These are phyloP conservation scores for Venusia cambrica DNA, from an alignment of 2,888 invertebrate species.

Conservation along the genomic window DNA sequence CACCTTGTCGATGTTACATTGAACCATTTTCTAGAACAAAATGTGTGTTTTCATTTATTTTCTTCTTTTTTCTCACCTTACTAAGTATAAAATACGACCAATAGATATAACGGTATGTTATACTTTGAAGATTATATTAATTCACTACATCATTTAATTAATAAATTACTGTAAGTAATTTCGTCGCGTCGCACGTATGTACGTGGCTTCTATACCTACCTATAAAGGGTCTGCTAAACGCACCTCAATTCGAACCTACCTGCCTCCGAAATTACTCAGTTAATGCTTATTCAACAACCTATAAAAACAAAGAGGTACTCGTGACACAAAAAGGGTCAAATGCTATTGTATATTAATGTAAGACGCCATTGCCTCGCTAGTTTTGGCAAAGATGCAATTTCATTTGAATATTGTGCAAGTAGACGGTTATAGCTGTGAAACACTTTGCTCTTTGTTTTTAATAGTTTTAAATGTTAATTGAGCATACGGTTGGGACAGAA, in stretches of 20 bases:
- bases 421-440: constrained; percentile 63
- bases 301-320: constrained; percentile 73
- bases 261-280: constrained; percentile 59
- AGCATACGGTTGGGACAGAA: constrained; percentile 8
- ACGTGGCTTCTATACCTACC: constrained; percentile 36
- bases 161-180: too few relatives aligned
- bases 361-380: constrained; percentile 72
- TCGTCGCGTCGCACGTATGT: constrained; percentile 32
- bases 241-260: constrained; percentile 55
- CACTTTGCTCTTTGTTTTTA: constrained; percentile 45
- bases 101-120: too few relatives aligned
- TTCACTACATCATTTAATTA: too few relatives aligned
- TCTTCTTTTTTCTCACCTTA: too few relatives aligned
- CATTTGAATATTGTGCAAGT: constrained; percentile 81
- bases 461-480: constrained; percentile 22
- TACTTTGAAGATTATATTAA: too few relatives aligned
- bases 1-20: too few relatives aligned
- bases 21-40: too few relatives aligned
- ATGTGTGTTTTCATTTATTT: too few relatives aligned
- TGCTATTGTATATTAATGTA: constrained; percentile 78
- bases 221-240: constrained; percentile 47
- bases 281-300: constrained; percentile 72
- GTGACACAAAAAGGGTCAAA: constrained; percentile 68
- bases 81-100: too few relatives aligned
- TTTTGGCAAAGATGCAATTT: constrained; percentile 81